Percentiles rank a stretch among this genome's conserved stretches.
phyloP scores from a whole-genome alignment of 1,140 invertebrate genomes.

The Aphaenogaster floridana region DNA sequence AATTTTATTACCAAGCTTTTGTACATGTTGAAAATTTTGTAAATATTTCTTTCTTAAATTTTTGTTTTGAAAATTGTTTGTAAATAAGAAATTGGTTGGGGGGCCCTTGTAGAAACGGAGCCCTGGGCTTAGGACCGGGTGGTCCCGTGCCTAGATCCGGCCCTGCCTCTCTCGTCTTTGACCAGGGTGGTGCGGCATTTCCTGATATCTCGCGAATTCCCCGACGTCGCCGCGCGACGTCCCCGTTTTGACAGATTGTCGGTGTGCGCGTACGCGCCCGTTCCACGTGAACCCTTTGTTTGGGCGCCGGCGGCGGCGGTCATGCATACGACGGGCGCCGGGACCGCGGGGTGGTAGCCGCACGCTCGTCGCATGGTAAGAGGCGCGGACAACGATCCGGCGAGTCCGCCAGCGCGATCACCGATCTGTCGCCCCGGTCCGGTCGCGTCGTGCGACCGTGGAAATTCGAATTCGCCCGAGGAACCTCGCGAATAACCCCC shows the following conservation, averaged over 20 bases:
- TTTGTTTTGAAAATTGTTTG: too few relatives aligned
- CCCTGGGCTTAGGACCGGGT: too few relatives aligned
- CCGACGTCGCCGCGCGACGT: constrained; percentile 78
- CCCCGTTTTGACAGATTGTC: constrained; percentile 80
- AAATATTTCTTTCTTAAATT: too few relatives aligned
- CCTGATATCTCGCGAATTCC: constrained; percentile 77
- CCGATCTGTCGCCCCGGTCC: background rate
- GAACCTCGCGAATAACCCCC: too few relatives aligned
- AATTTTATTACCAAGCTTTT: too few relatives aligned
- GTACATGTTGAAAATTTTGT: too few relatives aligned
- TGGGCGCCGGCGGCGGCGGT: constrained; percentile 77
- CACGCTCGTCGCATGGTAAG: constrained; percentile 71
- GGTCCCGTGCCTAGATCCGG: too few relatives aligned
- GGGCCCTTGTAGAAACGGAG: too few relatives aligned
- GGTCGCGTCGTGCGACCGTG: background rate
- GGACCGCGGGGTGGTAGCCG: constrained; percentile 66
- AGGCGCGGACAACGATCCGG: background rate
- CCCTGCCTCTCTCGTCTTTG: background rate
- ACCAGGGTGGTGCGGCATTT: constrained; percentile 75
- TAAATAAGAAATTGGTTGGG: too few relatives aligned
- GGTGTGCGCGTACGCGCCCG: constrained; percentile 74
- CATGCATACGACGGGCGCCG: constrained; percentile 73
- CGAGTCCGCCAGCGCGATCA: too few relatives aligned
- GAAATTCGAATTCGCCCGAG: background rate
- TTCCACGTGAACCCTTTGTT: constrained; percentile 81